phyloP scores from a whole-genome alignment of 37 sponge, comb jelly and placozoan genomes.

The Halisarca cf. caerulea region DNA sequence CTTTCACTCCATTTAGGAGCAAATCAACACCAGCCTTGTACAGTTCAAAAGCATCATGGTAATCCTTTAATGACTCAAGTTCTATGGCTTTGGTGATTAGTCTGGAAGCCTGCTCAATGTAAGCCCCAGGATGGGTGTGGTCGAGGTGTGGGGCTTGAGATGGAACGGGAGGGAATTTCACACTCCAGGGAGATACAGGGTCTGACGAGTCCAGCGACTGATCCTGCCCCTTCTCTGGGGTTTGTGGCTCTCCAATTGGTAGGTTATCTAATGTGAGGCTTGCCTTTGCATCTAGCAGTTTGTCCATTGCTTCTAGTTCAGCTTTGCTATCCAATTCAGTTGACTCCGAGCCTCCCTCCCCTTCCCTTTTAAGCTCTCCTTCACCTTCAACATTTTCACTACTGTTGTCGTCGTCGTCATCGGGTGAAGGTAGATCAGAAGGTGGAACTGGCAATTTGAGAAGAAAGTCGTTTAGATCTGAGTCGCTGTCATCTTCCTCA shows the following conservation, averaged over 20 bases:
- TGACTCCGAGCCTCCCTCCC: background rate
- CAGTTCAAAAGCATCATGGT: constrained; percentile 76
- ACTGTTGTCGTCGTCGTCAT: background rate
- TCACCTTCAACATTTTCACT: background rate
- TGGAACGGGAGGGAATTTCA: background rate
- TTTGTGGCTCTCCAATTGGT: background rate
- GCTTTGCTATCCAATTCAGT: background rate
- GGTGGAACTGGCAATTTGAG: constrained; percentile 3
- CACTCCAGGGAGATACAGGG: constrained; percentile 12
- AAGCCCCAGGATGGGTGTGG: constrained; percentile 51
- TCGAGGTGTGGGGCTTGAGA: constrained; percentile 12
- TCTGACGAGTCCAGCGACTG: background rate
- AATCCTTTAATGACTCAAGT: constrained; percentile 56
- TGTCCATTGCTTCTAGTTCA: background rate
- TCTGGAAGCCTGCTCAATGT: constrained; percentile 69
- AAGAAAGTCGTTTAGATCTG: background rate
- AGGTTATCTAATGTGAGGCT: background rate
- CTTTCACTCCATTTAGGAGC: constrained; percentile 87
- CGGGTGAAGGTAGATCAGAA: background rate
- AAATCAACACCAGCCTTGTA: constrained; percentile 83
- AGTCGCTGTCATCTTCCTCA: background rate
- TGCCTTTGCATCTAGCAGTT: background rate
- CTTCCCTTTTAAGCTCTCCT: background rate
- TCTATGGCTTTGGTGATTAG: constrained; percentile 70
- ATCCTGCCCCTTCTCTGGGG: background rate